Evolutionary conservation across 2,888 invertebrate species (phyloP), one percentile per base, ranked within the genome.

Genomic region (Hypomecis punctinalis): DNA sequence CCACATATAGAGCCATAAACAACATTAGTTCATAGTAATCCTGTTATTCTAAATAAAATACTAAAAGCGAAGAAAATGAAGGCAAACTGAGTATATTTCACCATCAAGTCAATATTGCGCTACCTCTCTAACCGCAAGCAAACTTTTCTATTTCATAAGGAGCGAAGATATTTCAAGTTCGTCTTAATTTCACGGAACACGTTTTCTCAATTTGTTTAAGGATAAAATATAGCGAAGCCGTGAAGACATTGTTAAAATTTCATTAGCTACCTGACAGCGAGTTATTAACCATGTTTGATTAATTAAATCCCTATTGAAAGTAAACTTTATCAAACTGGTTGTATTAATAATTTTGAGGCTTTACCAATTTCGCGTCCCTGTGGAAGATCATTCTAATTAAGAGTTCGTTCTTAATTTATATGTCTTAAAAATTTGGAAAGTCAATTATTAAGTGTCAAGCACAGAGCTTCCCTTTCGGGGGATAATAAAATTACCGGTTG

Each of bases 131-230:
- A 51, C 60, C 42, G 46, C 64, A 35, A n/a, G 54, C 39, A 55
- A 61, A 72, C 60, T 70, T 70, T 67, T 72, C 43, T 55, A 66
- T 70, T 67, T 62, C 66, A 59, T 56, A 63, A 70, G 63, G 61
- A 56, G 61, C 61, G 67, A 68, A 69, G 68, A 69, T 68, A 66
- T 60, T 68, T 68, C 66, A 70, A 70, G 65, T 67, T 68, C 48
- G 59, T 70, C 68, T 65, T 64, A 69, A 73, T 74, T 73, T 73
- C 59, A 57, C 45, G 56, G 57, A 68, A 74, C 72, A 71, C 72
- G 69, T 68, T 72, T 71, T 73, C 72, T 73, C 73, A 70, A 76
- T 74, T 72, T 71, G 67, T 71, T 67, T 69, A 65, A 60, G 48
- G 55, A 71, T 66, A 72, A 74, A 74, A 73, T 76, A 72, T 68